These are phyloP conservation scores for Mastomys coucha DNA, from an alignment of 2,113 vertebrate species.

Conservation along the genomic window DNA sequence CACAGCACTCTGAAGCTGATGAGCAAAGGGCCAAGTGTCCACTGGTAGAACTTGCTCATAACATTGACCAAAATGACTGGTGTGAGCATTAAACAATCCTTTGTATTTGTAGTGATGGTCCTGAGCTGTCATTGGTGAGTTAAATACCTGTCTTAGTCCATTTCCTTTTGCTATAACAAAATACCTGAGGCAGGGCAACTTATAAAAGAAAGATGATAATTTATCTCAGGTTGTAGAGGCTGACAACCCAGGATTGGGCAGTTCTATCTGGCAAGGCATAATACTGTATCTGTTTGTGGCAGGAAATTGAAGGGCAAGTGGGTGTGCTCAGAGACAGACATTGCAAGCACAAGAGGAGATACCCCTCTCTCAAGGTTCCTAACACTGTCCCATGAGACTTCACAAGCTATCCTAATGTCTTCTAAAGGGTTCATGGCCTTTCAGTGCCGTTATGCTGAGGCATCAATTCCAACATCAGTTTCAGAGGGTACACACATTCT, in stretches of 20 bases:
- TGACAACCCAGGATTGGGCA: not conserved
- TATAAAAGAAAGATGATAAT: not conserved
- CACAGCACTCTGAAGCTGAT: not conserved
- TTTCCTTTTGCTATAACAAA: not conserved
- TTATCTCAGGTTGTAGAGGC: not conserved
- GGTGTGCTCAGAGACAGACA: not conserved
- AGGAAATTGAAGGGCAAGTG: not conserved
- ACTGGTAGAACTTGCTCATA: not conserved
- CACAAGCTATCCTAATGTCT: not conserved
- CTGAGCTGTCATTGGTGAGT: not conserved
- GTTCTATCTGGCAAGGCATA: not conserved
- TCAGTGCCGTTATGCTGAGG: not conserved
- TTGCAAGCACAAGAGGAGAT: not conserved
- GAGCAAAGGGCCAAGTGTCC: not conserved
- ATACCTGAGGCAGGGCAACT: not conserved
- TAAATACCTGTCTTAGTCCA: not conserved
- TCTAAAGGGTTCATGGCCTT: not conserved
- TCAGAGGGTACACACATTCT: not conserved
- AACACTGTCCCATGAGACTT: not conserved
- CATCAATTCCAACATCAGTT: not conserved
- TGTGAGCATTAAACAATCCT: not conserved
- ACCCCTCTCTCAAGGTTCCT: not conserved
- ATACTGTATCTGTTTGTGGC: not conserved
- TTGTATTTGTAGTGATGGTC: not conserved
- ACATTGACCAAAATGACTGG: not conserved